Base-by-base conservation (phyloP, 2,888 invertebrate species). In the Liodrosophila aerea region DNA sequence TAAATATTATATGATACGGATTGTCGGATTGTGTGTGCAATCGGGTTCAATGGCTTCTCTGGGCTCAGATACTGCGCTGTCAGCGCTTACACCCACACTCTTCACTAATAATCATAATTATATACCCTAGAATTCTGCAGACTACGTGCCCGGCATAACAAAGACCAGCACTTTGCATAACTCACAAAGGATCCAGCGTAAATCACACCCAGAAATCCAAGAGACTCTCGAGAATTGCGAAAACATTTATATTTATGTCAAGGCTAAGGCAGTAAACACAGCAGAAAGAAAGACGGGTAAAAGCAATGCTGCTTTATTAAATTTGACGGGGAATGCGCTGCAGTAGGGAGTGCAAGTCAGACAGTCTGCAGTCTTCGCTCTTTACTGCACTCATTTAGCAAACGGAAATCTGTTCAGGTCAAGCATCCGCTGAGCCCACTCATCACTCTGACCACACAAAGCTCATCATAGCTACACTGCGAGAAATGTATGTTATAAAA, bases 201-300 rank as follows among this genome's bases (percentile, higher is more conserved):
- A 81, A 76, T 76, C 76, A 77, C 59, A 69, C 58, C 74, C 77
- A 64, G 54, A 62, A 64, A 61, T 50, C 37, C 43, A 40, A 22
- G 41, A 37, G 43, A 33, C 49, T 16, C 40, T 41, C 34, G 39
- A 50, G 36, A 43, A 41, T 33, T 33, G 41, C 40, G n/a, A n/a
- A 60, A 37, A 44, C 22, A 11, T 27, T 18, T 16, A 43, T 57
- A 80, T 76, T 80, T 59, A 73, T 80, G 76, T 73, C 76, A 76
- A 76, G 76, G 76, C 61, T 63, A 70, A 63, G 15, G 30, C 46
- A 31, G 45, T 11, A 41, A 46, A 47, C 3, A 22, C 7, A 30
- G 29, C 2, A 11, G 9, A 9, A 39, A 9, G 0, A 7, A 15
- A 36, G 36, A 29, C 15, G 1, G 22, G 1, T 8, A 8, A 1